phyloP scores from a whole-genome alignment of 1,140 invertebrate species.

The Scaptomyza graminum region DNA sequence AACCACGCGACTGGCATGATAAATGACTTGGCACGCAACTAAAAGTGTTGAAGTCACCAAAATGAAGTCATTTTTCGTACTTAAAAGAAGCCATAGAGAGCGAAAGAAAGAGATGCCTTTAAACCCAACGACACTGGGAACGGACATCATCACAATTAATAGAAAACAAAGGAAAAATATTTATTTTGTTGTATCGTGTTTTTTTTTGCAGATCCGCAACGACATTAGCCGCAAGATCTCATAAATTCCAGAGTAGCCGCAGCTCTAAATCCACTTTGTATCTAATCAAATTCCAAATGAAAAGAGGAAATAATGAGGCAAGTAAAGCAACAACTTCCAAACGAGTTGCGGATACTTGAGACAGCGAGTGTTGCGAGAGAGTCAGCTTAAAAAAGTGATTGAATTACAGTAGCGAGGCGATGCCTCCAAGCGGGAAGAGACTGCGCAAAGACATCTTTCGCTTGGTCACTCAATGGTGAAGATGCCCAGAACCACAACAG shows the following conservation, averaged over 20 bases:
- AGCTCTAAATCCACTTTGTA: slow-evolving; percentile 19
- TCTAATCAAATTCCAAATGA: slow-evolving; percentile 63
- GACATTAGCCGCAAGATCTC: not conserved
- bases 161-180: no score
- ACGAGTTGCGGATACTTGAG: slow-evolving; percentile 48
- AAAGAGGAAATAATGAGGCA: not conserved
- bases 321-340: slow-evolving; percentile 31
- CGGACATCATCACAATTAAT: not conserved
- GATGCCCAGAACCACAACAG: slow-evolving; percentile 37
- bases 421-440: not conserved
- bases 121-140: not conserved
- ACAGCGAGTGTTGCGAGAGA: slow-evolving; percentile 16
- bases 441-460: slow-evolving; percentile 25
- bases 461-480: slow-evolving; percentile 25
- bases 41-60: not conserved
- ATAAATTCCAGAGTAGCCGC: slow-evolving; percentile 11
- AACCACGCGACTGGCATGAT: slow-evolving; percentile 33
- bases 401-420: slow-evolving; percentile 53
- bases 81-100: slow-evolving; percentile 7
- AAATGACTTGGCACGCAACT: slow-evolving; percentile 26
- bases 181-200: not conserved
- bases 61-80: slow-evolving; percentile 18
- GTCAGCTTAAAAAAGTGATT: slow-evolving; percentile 57
- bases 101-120: slow-evolving; percentile 5
- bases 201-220: not conserved